Conservation (phyloP, 2,797 vertebrate species). For the Syncerus caffer region DNA sequence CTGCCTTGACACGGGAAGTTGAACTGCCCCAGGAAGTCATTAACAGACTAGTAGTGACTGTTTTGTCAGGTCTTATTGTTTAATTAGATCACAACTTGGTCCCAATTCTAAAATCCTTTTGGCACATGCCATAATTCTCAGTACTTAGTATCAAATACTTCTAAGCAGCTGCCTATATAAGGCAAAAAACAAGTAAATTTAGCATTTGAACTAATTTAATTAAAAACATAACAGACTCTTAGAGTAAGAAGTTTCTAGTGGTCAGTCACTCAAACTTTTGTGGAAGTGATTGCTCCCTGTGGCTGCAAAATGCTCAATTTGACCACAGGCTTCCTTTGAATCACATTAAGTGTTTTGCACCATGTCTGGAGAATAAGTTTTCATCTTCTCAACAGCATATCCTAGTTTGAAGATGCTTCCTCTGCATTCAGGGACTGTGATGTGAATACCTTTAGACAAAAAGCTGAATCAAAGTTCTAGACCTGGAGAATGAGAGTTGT, state of each 20-base stretch:
- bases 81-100: slow-evolving; percentile 87
- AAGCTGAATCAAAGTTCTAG: slow-evolving; percentile 13
- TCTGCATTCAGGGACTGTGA: background rate
- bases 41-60: slow-evolving; percentile 82
- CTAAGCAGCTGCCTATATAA: slow-evolving; percentile 73
- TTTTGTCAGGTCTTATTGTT: slow-evolving; percentile 87
- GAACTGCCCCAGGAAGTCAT: slow-evolving; percentile 84
- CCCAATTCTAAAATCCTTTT: slow-evolving; percentile 84
- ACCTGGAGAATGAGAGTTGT: background rate
- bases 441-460: background rate
- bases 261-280: slow-evolving; percentile 77
- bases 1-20: slow-evolving; percentile 79
- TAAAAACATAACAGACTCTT: background rate
- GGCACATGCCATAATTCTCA: slow-evolving; percentile 84
- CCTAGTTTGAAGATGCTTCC: background rate
- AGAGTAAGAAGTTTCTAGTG: slow-evolving; percentile 77
- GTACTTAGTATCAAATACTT: slow-evolving; percentile 81
- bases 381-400: background rate
- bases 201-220: slow-evolving; percentile 76
- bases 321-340: slow-evolving; percentile 53
- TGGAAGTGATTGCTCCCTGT: slow-evolving; percentile 78
- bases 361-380: slow-evolving; percentile 51
- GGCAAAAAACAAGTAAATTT: slow-evolving; percentile 79
- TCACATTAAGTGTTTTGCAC: slow-evolving; percentile 51
- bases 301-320: slow-evolving; percentile 66